phyloP scores from a whole-genome alignment of 1,140 invertebrate genomes.

The Euglossa dilemma region DNA sequence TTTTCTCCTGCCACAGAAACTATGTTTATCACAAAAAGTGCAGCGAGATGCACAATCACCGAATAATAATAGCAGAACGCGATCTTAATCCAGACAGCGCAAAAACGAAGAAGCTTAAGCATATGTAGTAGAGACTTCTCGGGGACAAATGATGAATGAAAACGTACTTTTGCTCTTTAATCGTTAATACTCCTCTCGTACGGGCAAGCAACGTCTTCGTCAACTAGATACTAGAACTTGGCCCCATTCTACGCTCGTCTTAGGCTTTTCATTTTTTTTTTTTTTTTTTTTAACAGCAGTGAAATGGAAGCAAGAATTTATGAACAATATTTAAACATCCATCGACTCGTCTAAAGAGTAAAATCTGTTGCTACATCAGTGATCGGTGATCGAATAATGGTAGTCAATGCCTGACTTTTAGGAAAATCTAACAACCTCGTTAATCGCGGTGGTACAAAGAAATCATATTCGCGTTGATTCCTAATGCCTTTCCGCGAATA shows the following conservation, averaged over 20 bases:
- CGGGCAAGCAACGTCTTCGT: constrained; percentile 67
- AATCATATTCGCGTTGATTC: not conserved
- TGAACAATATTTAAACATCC: constrained; percentile 26
- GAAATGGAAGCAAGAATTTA: constrained; percentile 68
- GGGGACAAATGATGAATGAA: constrained; percentile 65
- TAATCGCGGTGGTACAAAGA: not conserved
- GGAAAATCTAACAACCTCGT: not conserved
- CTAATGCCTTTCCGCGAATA: not conserved
- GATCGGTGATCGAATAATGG: constrained; percentile 59
- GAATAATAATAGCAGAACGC: constrained; percentile 24
- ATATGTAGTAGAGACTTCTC: constrained; percentile 61
- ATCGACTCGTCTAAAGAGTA: constrained; percentile 25
- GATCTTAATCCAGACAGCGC: constrained; percentile 66
- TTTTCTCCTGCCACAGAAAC: constrained; percentile 1
- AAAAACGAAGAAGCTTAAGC: constrained; percentile 68
- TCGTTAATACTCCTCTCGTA: constrained; percentile 61
- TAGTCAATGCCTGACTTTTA: constrained; percentile 43
- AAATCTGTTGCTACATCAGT: constrained; percentile 19
- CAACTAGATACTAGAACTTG: constrained; percentile 65
- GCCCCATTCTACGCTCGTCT: constrained; percentile 66
- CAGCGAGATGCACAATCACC: constrained; percentile 8
- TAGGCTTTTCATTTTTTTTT: constrained; percentile 46
- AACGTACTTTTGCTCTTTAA: constrained; percentile 59
- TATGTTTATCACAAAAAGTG: constrained; percentile 49
- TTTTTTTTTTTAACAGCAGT: constrained; percentile 62